Evolutionary conservation across 2,888 invertebrate species (phyloP), one percentile per base, ranked within the genome.

Genomic region (Eugnorisma glareosa): DNA sequence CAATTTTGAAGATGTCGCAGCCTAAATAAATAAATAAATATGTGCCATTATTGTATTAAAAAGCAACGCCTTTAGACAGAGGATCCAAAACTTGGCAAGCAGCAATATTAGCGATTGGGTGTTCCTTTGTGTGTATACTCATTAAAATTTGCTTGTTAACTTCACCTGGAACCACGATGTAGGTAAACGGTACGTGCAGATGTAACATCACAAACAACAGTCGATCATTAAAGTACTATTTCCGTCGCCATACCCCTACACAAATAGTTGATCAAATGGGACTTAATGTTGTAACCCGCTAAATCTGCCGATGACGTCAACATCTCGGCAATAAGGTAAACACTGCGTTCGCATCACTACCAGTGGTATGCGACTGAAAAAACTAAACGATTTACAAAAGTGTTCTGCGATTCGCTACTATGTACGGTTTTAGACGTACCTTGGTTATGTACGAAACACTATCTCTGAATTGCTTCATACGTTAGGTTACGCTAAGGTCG

Each of bases 251-350:
- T 77, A 80, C 75, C 77, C 70, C 76, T 82, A 79, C 87, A 82
- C 80, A 75, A 82, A 83, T 82, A 81, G 85, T 81, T 73, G 80
- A 88, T 87, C 79, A 83, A 88, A 85, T 85, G 82, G 73, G 77
- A 86, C 85, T 73, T 83, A 80, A 77, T 74, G 77, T 76, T 82
- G 82, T 88, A 84, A 84, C 67, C 71, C 31, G 73, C 89, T 89
- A 88, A 87, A 88, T 82, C 68, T 51, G 73, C 82, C 73, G 40
- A 79, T 88, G 87, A 88, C 87, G 88, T 84, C 79, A 70, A 21
- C 69, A 72, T 69, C 75, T 75, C 40, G 67, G 75, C 64, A 72
- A 67, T 81, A 79, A 87, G 82, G 81, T 88, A 87, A 86, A 88
- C 85, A 87, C 45, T 81, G 73, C 75, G 85, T 79, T 77, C 73